Evolutionary conservation across 2,797 vertebrate genomes (phyloP).

Genomic region (Pseudomugil gertrudae): DNA sequence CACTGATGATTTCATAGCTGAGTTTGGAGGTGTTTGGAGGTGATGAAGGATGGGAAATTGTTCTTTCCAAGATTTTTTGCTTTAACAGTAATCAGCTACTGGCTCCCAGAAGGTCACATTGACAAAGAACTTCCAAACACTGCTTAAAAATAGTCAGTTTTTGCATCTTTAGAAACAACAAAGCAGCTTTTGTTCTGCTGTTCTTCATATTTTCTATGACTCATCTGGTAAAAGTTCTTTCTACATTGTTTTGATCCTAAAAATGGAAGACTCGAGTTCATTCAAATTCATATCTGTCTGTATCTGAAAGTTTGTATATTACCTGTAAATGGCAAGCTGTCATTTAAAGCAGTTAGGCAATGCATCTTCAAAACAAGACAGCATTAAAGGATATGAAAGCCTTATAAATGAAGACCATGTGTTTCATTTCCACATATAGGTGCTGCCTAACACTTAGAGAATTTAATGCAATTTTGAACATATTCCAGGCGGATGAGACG

Average conservation of each 20-base stretch:
- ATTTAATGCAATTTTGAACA: slow-evolving; percentile 36
- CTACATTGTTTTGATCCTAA: slow-evolving; percentile 28
- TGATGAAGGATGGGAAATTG: neutral
- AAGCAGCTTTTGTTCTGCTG: slow-evolving; percentile 7
- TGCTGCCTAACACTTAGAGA: slow-evolving; percentile 46
- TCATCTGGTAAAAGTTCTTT: slow-evolving; percentile 43
- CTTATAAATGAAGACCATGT: slow-evolving; percentile 17
- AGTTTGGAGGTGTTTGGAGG: neutral
- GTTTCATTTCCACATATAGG: slow-evolving; percentile 37
- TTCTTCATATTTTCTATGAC: slow-evolving; percentile 35
- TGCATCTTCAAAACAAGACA: slow-evolving; percentile 7
- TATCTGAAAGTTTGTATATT: slow-evolving; percentile 26
- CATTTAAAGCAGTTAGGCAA: slow-evolving; percentile 15
- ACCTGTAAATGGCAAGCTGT: slow-evolving; percentile 26
- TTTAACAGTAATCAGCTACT: neutral
- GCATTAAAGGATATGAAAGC: slow-evolving; percentile 30
- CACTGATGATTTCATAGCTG: neutral
- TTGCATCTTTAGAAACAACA: neutral
- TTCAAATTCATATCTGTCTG: neutral
- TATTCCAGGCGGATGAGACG: slow-evolving; percentile 25
- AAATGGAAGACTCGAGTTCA: slow-evolving; percentile 24
- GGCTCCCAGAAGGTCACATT: neutral
- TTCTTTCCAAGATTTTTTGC: neutral
- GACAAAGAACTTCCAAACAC: neutral
- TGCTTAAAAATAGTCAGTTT: neutral